Evolutionary conservation across 2,113 vertebrate species (phyloP), one percentile per base, ranked within the genome.

Genomic region (Azemiops feae): DNA sequence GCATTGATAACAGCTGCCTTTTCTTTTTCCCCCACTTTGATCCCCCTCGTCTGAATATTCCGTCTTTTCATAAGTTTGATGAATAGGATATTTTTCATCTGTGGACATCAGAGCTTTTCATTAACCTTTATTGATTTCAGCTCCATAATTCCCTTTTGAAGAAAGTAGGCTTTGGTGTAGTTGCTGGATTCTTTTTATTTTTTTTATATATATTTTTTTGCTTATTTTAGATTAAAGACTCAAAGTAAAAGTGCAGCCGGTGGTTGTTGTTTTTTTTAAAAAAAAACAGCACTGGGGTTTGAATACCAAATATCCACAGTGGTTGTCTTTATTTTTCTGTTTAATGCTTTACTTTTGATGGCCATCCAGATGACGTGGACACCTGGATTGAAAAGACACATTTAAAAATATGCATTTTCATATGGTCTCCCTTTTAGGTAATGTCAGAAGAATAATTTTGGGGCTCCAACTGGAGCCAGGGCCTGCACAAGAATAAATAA

Each of bases 61-160:
- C 58, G 91, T 94, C 89, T 69, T 93, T 96, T 86, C 91, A 34
- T n/a, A 89, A 74, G 50, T 89, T 54, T 92, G 47, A 64, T 69
- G 91, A 95, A 96, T 96, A 93, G 3, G 96, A 55, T 9, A 53
- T 96, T 97, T 96, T 96, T 93, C 47, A 91, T 94, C 95, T 94
- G 92, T 91, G 95, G 94, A 87, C 91, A 94, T 95, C 93, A 96
- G 93, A 96, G 55, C 55, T 86, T 90, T 93, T 93, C 87, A 85
- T 45, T 85, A 93, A 88, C 47, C 85, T 94, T 95, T 95, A 95
- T 95, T 91, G 94, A 96, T 96, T 94, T 64, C 0, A 89, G 69
- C 89, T 64, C 93, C 87, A 89, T 18, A 88, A 95, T 93, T 92
- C 60, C 4, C 57, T 89, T 96, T 91, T 94, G 95, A 96, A 94